phyloP scores from a whole-genome alignment of 35 echinoderm and acorn worm genomes.

The Hemicentrotus pulcherrimus region DNA sequence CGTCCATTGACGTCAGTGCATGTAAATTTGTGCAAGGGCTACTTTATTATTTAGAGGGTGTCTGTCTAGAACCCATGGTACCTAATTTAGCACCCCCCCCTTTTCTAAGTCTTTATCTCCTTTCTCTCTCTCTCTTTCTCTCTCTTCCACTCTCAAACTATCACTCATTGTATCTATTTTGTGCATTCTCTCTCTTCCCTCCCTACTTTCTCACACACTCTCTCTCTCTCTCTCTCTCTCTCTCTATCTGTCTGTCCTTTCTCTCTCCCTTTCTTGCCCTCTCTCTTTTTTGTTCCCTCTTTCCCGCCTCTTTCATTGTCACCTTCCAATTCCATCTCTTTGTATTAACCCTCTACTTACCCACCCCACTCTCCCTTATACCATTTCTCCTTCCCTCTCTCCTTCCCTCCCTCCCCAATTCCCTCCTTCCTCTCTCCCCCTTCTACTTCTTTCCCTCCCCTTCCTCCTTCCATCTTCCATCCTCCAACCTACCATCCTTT shows the following conservation, averaged over 20 bases:
- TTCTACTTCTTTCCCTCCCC: neutral
- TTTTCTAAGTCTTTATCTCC: neutral
- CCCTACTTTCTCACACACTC: neutral
- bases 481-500: neutral
- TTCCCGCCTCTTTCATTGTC: neutral
- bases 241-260: neutral
- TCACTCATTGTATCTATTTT: neutral
- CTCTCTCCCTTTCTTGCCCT: neutral
- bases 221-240: neutral
- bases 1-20: neutral
- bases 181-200: neutral
- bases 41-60: neutral
- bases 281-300: neutral
- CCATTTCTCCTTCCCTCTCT: neutral
- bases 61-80: neutral
- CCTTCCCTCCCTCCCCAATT: neutral
- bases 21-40: neutral
- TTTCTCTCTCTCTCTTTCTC: neutral
- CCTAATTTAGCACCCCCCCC: neutral
- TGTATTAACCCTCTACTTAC: neutral
- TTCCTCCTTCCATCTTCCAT: neutral
- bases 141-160: neutral
- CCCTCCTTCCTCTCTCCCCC: neutral
- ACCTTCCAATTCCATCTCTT: neutral
- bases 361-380: neutral